Evolutionary conservation across 1,140 invertebrate genomes (phyloP), one percentile per base, ranked within the genome.

Genomic region (Pygmarrhopalites habei): DNA sequence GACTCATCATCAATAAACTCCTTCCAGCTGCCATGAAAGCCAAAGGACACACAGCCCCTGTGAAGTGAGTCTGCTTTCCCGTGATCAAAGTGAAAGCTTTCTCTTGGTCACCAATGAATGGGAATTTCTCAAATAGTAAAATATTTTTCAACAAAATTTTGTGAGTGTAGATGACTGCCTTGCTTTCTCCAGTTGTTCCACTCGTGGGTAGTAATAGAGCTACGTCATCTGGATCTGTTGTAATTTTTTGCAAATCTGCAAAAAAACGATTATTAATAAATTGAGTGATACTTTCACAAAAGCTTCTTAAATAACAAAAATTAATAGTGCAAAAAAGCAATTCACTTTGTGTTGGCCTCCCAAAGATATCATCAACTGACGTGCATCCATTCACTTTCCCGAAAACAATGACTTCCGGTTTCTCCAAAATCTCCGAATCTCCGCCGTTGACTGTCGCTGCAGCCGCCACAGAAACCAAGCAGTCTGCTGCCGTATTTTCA

Each of bases 171-270:
- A 64, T 23, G 44, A 58, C 66, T 17, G 58, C 66, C 57, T 68
- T 68, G 29, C 62, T 62, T 14, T 30, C 29, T 15, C 66, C 66
- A 0, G 66, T 62, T 4, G 62, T 68, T 35, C 66, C 66, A 56
- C 66, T 68, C 10, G 66, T 68, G 2, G 62, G 62, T 14, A 68
- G 28, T 19, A 68, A 51, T 0, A 64, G 23, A 4, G 58, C 63
- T 10, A 60, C 19, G 41, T 60, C 58, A 52, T 59, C 62, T 19
- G n/a, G n/a, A n/a, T n/a, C n/a, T n/a, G n/a, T n/a, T n/a, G n/a
- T n/a, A n/a, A n/a, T n/a, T n/a, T n/a, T n/a, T n/a, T n/a, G n/a
- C n/a, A n/a, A n/a, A n/a, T n/a, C n/a, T n/a, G n/a, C n/a, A n/a
- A n/a, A n/a, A n/a, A n/a, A n/a, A n/a, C n/a, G n/a, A n/a, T n/a